Evolutionary conservation across 2,113 vertebrate genomes (phyloP).

Genomic region (Saccopteryx bilineata): DNA sequence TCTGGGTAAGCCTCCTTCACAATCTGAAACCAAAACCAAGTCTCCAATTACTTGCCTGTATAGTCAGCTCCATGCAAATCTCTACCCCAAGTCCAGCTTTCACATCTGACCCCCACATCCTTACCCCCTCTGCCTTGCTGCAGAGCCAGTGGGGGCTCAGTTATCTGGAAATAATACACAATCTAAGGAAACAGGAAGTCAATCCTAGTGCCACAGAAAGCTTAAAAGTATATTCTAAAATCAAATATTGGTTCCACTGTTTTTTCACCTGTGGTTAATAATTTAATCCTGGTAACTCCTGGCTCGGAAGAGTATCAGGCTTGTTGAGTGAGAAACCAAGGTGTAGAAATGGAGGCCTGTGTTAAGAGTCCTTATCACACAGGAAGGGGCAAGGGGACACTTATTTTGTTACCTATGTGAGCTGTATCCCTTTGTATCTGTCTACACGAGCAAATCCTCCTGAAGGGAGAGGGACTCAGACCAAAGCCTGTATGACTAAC

Average conservation of each 20-base stretch:
- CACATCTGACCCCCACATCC: neutral
- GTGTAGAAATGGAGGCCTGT: neutral
- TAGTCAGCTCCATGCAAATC: neutral
- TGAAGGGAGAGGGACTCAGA: neutral
- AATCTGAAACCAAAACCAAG: slow-evolving; percentile 88
- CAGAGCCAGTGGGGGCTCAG: neutral
- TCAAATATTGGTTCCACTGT: neutral
- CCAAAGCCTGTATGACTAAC: slow-evolving; percentile 84
- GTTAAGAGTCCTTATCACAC: neutral
- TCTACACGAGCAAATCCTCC: neutral
- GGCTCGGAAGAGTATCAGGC: neutral
- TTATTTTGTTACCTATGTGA: neutral
- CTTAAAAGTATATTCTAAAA: neutral
- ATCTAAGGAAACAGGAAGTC: neutral
- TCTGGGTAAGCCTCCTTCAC: slow-evolving; percentile 97
- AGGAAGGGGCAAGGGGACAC: neutral
- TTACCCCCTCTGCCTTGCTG: neutral
- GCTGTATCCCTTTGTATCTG: neutral
- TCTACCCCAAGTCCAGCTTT: neutral
- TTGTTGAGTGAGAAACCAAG: neutral
- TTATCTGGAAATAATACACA: neutral
- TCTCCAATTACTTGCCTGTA: neutral
- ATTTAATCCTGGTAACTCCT: neutral
- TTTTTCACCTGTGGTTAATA: neutral
- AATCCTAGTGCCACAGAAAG: neutral